A percentile compares a stretch with the other conserved stretches of the same genome.
Conservation (phyloP, 2,113 vertebrate species). For the Gallinago undulata region DNA sequence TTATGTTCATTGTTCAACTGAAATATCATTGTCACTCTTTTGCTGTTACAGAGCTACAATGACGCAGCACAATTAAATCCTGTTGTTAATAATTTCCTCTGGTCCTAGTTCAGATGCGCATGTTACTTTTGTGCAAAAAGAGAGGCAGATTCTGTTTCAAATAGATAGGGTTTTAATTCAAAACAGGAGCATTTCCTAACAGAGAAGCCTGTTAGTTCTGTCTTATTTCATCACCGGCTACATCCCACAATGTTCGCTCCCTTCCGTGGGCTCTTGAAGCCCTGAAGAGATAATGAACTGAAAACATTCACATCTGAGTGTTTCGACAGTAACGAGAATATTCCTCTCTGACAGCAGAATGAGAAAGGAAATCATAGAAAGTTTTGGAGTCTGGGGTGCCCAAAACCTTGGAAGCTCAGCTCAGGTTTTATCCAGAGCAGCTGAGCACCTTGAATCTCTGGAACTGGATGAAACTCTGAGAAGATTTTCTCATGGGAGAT, state of each 20-base stretch:
- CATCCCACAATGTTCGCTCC: neutral
- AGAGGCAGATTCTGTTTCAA: neutral
- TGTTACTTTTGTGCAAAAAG: neutral
- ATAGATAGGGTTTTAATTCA: neutral
- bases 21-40: neutral
- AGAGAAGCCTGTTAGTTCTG: neutral
- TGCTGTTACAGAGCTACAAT: neutral
- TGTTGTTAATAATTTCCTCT: neutral
- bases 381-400: neutral
- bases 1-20: neutral
- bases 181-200: neutral
- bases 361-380: neutral
- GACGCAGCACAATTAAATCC: neutral
- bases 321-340: neutral
- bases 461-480: neutral
- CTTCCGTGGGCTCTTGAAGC: fast-evolving
- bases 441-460: neutral
- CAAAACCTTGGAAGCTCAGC: neutral
- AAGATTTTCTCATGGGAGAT: neutral
- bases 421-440: neutral
- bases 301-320: neutral
- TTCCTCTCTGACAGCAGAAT: neutral
- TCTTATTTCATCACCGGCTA: neutral
- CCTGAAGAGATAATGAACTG: neutral
- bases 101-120: neutral